Evolutionary conservation across 2,113 vertebrate species (phyloP).

Genomic region (Alligator sinensis): DNA sequence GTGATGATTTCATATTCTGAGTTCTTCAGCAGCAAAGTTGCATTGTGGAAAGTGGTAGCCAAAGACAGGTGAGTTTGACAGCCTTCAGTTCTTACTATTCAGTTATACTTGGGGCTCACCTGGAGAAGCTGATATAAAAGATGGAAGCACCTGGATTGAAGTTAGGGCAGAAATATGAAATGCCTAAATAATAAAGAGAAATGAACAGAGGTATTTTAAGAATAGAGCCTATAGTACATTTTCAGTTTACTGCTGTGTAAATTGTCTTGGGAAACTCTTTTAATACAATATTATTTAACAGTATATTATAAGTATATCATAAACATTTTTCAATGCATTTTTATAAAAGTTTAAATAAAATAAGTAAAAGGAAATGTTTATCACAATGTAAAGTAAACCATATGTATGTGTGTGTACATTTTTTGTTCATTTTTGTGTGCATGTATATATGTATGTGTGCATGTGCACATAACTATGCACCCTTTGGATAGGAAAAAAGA

Average conservation of each 20-base stretch:
- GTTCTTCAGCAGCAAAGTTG: neutral
- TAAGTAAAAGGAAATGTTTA: too few species aligned
- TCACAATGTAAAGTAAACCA: too few species aligned
- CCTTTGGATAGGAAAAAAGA: neutral
- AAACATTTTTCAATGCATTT: too few species aligned
- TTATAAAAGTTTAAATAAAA: too few species aligned
- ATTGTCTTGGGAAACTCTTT: too few species aligned
- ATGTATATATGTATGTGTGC: neutral
- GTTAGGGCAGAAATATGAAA: neutral
- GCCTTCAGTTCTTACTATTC: neutral
- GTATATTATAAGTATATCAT: too few species aligned
- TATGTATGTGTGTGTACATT: neutral
- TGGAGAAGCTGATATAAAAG: neutral
- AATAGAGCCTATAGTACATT: neutral
- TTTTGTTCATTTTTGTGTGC: neutral
- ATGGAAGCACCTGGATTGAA: neutral
- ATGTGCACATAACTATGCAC: too few species aligned
- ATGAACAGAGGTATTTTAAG: neutral
- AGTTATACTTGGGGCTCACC: fast-evolving
- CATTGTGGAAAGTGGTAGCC: neutral
- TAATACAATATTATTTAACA: too few species aligned
- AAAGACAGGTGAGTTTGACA: neutral
- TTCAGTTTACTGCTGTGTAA: neutral
- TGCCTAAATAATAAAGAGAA: neutral
- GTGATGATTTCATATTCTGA: neutral